Conservation (phyloP, 2,113 vertebrate genomes). For the Pseudorasbora parva region DNA sequence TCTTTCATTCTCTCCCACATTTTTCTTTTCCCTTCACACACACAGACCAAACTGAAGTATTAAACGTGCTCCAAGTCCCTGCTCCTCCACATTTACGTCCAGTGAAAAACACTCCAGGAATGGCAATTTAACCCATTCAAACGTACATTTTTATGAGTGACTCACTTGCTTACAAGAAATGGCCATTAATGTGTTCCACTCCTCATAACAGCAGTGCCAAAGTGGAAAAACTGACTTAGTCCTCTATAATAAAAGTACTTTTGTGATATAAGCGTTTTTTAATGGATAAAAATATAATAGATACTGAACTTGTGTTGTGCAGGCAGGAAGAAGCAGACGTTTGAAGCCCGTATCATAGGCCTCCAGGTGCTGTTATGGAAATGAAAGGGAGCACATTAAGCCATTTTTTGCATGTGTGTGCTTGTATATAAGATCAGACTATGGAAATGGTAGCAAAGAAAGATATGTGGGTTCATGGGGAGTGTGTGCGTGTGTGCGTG, state of each 20-base stretch:
- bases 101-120: constrained; percentile 8
- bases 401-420: constrained; percentile 64
- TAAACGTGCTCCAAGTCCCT: not conserved
- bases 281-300: not conserved
- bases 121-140: not conserved
- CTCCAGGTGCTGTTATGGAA: constrained; percentile 54
- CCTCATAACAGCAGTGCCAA: not conserved
- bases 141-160: not conserved
- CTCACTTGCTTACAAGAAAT: constrained; percentile 27
- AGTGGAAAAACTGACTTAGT: constrained; percentile 1
- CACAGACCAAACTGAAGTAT: constrained; percentile 10
- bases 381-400: constrained; percentile 54
- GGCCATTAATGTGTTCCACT: not conserved
- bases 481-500: constrained; percentile 21
- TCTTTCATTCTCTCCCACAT: constrained; percentile 49
- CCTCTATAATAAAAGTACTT: not conserved
- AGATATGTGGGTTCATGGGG: constrained; percentile 57
- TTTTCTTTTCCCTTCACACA: constrained; percentile 28
- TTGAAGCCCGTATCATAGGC: not conserved
- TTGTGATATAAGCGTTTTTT: not conserved
- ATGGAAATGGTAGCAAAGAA: constrained; percentile 44
- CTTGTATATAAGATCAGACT: constrained; percentile 68
- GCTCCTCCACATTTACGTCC: not conserved
- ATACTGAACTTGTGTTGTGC: constrained; percentile 19
- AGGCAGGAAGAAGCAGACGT: constrained; percentile 19